Conservation (phyloP, 2,888 invertebrate species). For the Xanthorhoe designata region DNA sequence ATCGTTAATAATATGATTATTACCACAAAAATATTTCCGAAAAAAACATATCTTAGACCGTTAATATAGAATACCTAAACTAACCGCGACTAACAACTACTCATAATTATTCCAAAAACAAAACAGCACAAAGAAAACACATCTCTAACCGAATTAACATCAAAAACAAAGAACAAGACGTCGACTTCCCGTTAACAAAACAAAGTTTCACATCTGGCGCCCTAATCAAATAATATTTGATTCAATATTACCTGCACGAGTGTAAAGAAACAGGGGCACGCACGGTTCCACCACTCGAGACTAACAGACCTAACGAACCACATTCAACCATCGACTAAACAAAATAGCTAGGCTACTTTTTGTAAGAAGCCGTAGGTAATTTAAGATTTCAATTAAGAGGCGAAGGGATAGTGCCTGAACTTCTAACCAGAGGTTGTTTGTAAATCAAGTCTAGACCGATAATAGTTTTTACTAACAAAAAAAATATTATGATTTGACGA, state of each 20-base stretch:
- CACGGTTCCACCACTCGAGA: slow-evolving; percentile 55
- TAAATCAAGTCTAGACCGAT: too few relatives aligned
- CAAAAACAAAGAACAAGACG: slow-evolving; percentile 41
- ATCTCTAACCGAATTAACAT: slow-evolving; percentile 37
- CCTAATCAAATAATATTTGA: slow-evolving; percentile 75
- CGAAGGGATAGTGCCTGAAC: too few relatives aligned
- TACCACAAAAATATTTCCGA: too few relatives aligned
- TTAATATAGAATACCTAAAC: too few relatives aligned
- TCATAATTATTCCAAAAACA: slow-evolving; percentile 3
- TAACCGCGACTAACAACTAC: neutral
- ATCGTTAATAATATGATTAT: too few relatives aligned
- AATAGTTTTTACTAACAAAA: too few relatives aligned
- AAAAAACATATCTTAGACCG: too few relatives aligned
- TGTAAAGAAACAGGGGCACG: slow-evolving; percentile 60
- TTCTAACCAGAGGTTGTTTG: too few relatives aligned
- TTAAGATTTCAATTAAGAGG: too few relatives aligned
- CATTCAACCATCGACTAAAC: slow-evolving; percentile 52
- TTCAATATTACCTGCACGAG: slow-evolving; percentile 60
- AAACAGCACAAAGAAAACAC: slow-evolving; percentile 32
- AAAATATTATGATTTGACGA: too few relatives aligned
- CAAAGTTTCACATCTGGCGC: slow-evolving; percentile 62
- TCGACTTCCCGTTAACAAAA: slow-evolving; percentile 55
- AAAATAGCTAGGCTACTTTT: slow-evolving; percentile 11
- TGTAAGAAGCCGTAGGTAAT: too few relatives aligned
- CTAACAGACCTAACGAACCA: slow-evolving; percentile 77